A percentile compares a stretch with the other conserved stretches of the same genome.
phyloP scores from a whole-genome alignment of 2,113 vertebrate genomes.

The Carassius auratus region DNA sequence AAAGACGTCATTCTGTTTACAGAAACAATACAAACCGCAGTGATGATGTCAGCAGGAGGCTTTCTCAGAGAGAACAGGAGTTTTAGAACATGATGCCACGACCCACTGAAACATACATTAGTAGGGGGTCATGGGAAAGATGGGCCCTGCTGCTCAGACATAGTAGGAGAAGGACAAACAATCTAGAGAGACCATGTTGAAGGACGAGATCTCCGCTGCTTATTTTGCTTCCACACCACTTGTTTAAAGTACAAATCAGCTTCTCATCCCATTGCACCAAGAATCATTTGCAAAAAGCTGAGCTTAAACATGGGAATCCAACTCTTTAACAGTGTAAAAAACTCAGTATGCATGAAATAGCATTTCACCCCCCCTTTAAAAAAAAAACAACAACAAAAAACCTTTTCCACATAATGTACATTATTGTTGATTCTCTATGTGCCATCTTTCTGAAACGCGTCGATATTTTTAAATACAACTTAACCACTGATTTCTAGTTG shows the following conservation, averaged over 20 bases:
- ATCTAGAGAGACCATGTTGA: constrained; percentile 48
- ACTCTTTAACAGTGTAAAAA: no score
- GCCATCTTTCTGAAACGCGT: no score
- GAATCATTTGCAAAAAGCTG: background rate
- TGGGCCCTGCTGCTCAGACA: constrained; percentile 54
- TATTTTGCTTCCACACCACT: constrained; percentile 63
- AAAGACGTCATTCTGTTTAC: constrained; percentile 37
- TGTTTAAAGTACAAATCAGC: constrained; percentile 64
- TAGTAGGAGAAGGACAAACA: constrained; percentile 66
- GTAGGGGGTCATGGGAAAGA: constrained; percentile 71
- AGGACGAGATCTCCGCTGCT: constrained; percentile 44
- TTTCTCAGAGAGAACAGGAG: constrained; percentile 18
- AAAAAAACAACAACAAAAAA: no score
- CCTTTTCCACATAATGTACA: no score
- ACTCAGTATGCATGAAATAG: no score
- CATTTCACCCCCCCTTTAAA: no score
- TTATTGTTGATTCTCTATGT: no score
- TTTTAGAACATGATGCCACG: constrained; percentile 15
- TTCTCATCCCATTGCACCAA: constrained; percentile 53
- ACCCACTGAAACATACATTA: constrained; percentile 15
- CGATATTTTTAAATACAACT: no score
- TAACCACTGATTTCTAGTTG: no score
- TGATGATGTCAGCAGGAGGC: constrained; percentile 39
- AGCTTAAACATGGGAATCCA: no score
- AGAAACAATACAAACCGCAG: constrained; percentile 25